These are phyloP conservation scores for Caenorhabditis afra DNA, from an alignment of 2,888 invertebrate species.

Conservation along the genomic window DNA sequence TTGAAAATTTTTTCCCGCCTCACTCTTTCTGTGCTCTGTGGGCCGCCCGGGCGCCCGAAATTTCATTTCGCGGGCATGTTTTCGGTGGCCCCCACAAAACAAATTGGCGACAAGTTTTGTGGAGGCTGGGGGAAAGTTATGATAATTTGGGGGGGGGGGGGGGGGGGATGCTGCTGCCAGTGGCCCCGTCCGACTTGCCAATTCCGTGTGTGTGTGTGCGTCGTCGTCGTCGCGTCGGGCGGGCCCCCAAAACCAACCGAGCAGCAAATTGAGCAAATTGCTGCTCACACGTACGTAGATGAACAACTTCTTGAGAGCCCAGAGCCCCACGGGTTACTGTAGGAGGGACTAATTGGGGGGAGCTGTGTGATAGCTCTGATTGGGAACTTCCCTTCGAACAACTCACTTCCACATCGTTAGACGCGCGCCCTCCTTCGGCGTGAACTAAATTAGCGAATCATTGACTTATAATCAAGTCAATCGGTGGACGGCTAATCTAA, in stretches of 20 bases:
- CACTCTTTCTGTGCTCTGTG: neutral
- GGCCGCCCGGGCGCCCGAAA: conserved; percentile 23
- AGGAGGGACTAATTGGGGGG: too few relatives aligned
- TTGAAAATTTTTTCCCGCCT: conserved; percentile 23
- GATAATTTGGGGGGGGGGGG: conserved; percentile 39
- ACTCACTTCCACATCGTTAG: conserved; percentile 35
- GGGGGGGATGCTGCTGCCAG: neutral
- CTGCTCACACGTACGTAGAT: conserved; percentile 16
- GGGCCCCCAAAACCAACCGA: conserved; percentile 20
- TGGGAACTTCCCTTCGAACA: conserved; percentile 7
- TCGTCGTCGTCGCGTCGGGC: conserved; percentile 15
- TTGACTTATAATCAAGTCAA: conserved; percentile 55
- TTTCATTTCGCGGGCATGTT: conserved; percentile 40
- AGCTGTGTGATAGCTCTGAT: too few relatives aligned
- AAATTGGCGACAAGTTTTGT: conserved; percentile 45
- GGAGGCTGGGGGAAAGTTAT: conserved; percentile 27
- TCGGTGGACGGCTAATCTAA: conserved; percentile 32
- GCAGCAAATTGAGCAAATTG: conserved; percentile 33
- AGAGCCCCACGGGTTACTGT: neutral
- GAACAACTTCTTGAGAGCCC: conserved; percentile 20
- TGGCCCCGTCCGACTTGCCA: neutral
- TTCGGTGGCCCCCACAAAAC: conserved; percentile 36
- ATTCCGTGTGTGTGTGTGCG: neutral
- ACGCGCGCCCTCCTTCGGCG: conserved; percentile 2
- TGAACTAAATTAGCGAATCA: conserved; percentile 46